Evolutionary conservation across 2,113 vertebrate genomes (phyloP), one percentile per base, ranked within the genome.

Genomic region (Corydoras maculifer): DNA sequence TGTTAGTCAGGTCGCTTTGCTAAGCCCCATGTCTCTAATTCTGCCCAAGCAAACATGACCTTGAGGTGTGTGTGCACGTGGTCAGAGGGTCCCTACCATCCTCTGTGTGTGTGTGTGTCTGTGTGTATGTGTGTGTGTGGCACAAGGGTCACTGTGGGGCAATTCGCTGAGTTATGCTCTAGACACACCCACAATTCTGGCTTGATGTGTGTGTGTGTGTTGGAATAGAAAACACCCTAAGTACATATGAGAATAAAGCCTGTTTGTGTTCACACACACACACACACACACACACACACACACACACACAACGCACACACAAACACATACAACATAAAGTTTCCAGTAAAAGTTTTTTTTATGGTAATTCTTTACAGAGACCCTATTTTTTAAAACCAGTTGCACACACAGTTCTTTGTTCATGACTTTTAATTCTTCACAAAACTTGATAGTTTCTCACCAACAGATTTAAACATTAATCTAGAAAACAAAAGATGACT

Each of bases 41-140:
- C 75, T 78, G 78, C 73, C 69, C 66, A n/a, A 72, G 77, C 75
- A 80, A 79, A 80, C 69, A 75, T 80, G 78, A 79, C 81, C 69
- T 73, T 78, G 80, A 79, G 85, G 73, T 81, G 67, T 69, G 78
- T 70, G 75, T 78, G 78, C 73, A 73, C 66, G 51, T 73, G 78
- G 63, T 43, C 35, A 43, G 35, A 67, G 65, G 58, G 71, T 69
- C 70, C 54, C 75, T 79, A 81, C 78, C 73, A 55, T 64, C 49
- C 35, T n/a, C 62, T 66, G 63, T 62, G 74, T 70, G 74, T 70
- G 74, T 59, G 64, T 51, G 60, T 30, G 57, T 65, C n/a, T 32
- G 43, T 62, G 51, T 25, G 35, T 43, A 2, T 43, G 35, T 43
- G 30, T 30, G 48, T 68, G 72, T 75, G 67, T 15, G 69, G 58